Evolutionary conservation across 2,888 invertebrate species (phyloP).

Genomic region (Hetaerina titia): DNA sequence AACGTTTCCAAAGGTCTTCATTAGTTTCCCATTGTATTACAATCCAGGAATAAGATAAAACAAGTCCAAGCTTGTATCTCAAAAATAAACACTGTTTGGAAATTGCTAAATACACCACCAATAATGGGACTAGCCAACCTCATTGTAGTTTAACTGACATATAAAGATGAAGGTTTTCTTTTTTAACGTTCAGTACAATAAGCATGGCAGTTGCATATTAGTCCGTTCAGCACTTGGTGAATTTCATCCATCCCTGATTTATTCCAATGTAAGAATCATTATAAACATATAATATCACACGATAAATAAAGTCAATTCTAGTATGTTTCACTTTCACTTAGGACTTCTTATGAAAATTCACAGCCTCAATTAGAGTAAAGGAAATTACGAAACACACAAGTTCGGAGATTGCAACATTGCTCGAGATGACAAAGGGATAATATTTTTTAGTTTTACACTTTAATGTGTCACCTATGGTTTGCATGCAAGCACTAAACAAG

Average conservation of each 20-base stretch:
- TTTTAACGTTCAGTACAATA: neutral
- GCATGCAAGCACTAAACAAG: neutral
- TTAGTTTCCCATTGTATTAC: neutral
- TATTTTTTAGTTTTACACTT: neutral
- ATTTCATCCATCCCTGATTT: neutral
- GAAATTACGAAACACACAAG: neutral
- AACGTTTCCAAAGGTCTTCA: neutral
- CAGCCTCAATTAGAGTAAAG: neutral
- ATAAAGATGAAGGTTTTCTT: neutral
- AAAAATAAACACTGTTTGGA: neutral
- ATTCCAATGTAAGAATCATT: neutral
- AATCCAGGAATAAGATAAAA: neutral
- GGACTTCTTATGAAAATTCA: conserved; percentile 35
- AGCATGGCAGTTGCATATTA: neutral
- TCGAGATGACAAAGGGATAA: neutral
- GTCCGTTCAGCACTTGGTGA: neutral
- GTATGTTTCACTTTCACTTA: neutral
- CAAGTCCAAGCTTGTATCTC: neutral
- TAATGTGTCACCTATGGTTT: neutral
- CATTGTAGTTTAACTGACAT: neutral
- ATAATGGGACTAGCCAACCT: neutral
- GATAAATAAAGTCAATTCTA: conserved; percentile 22
- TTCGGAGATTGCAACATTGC: neutral
- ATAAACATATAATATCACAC: neutral
- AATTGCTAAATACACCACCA: neutral